A percentile compares a stretch with the other conserved stretches of the same genome.
phyloP scores from a whole-genome alignment of 1,140 invertebrate genomes.

The Hypothenemus hampei region DNA sequence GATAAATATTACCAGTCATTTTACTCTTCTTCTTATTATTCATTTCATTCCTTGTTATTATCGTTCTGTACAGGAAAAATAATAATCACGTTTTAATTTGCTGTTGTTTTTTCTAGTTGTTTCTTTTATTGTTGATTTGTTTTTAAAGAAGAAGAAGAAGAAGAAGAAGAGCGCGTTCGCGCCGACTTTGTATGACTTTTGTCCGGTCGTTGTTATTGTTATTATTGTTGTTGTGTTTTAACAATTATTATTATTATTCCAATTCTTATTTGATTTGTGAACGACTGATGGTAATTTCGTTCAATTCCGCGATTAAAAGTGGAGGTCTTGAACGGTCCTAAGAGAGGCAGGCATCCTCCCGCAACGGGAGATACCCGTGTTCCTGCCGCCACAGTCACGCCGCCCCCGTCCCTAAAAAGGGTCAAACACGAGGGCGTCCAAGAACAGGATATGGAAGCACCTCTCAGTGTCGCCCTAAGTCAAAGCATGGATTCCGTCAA shows the following conservation, averaged over 20 bases:
- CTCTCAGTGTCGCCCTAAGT: conserved; percentile 59
- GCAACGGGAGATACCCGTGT: conserved; percentile 41
- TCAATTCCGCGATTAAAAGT: conserved; percentile 36
- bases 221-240: background rate
- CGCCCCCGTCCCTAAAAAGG: conserved; percentile 50
- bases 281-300: background rate
- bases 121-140: no score
- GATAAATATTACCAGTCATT: conserved; percentile 8
- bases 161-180: conserved; percentile 8
- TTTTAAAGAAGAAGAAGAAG: no score
- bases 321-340: conserved; percentile 43
- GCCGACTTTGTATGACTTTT: conserved; percentile 4
- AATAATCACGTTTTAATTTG: no score
- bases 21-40: no score
- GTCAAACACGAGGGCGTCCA: conserved; percentile 49
- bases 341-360: conserved; percentile 44
- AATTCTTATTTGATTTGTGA: no score
- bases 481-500: conserved; percentile 92
- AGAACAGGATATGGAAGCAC: conserved; percentile 47
- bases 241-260: no score
- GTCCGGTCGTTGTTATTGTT: background rate
- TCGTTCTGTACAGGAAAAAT: no score
- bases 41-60: no score
- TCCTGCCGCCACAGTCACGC: conserved; percentile 41
- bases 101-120: no score